phyloP scores from a whole-genome alignment of 2,797 vertebrate genomes.

The Trematocara caparti region DNA sequence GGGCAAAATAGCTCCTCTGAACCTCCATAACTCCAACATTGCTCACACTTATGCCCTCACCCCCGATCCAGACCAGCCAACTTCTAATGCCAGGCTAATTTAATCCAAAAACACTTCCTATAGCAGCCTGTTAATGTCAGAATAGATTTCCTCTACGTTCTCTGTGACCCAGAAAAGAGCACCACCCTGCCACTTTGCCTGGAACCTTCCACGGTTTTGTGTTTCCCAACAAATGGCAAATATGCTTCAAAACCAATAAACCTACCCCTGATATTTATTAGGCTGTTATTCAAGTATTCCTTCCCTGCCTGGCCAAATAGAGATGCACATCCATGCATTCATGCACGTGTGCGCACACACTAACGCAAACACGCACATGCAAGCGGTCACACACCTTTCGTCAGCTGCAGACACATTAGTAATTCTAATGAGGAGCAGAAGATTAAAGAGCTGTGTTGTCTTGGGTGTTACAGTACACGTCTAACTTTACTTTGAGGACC shows the following conservation, averaged over 20 bases:
- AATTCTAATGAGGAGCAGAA: conserved; percentile 78
- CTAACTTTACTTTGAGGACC: conserved; percentile 62
- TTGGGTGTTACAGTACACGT: conserved; percentile 75
- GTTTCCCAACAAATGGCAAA: conserved; percentile 79
- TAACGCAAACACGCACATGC: not conserved
- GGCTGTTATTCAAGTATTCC: conserved; percentile 78
- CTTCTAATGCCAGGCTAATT: conserved; percentile 73
- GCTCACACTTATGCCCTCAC: conserved; percentile 34
- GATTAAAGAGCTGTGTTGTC: conserved; percentile 74
- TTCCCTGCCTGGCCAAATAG: conserved; percentile 47
- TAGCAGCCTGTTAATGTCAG: conserved; percentile 84
- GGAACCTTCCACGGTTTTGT: conserved; percentile 78
- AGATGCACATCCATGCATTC: conserved; percentile 28
- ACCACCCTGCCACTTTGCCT: conserved; percentile 80
- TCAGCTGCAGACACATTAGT: conserved; percentile 68
- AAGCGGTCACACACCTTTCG: conserved; percentile 46
- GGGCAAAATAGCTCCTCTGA: not conserved
- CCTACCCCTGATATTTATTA: conserved; percentile 79
- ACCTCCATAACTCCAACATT: conserved; percentile 2
- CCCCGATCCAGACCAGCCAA: conserved; percentile 27
- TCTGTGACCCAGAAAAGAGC: conserved; percentile 77
- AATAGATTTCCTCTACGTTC: conserved; percentile 77
- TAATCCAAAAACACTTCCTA: conserved; percentile 85
- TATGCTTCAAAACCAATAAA: conserved; percentile 84
- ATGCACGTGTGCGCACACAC: conserved; percentile 24